Evolutionary conservation across 2,888 invertebrate genomes (phyloP), one percentile per base, ranked within the genome.

Genomic region (Tetanocera ferruginea): DNA sequence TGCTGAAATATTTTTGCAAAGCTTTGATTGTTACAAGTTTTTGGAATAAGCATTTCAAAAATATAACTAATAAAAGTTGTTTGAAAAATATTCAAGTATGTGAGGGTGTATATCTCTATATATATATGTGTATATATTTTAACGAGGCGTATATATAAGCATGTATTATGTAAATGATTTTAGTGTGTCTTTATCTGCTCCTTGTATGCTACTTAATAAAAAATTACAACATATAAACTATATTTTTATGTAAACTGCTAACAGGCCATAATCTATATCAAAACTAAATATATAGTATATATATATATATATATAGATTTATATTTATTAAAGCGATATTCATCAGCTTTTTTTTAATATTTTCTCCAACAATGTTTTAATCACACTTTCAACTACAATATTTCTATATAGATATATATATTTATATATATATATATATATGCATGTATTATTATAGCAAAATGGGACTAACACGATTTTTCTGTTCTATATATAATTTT

Each of bases 221-320:
- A 69, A 76, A 57, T 49, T 57, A 57, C 76, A 55, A 67, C 76
- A 76, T 76, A 60, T 69, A 76, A 76, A 76, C 67, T 76, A 76
- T 66, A 52, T 3, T 55, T 76, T 72, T 34, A 73, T 75, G 49
- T 73, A 72, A 69, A 64, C 66, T 79, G 78, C 77, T 80, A 70
- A 78, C 76, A 82, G 83, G 83, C 83, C 81, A 83, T 85, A 84
- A 82, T 82, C 84, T 85, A 85, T 84, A 83, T 81, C 81, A 81
- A 85, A 85, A 83, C 80, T 81, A 79, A 79, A 76, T 80, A 66
- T 73, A 31, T 80, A 75, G n/a, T n/a, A n/a, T n/a, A n/a, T n/a
- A 79, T 79, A 76, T 80, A 66, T 73, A 31, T 80, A 75, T 74
- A 66, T 79, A 55, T 78, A 60, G 76, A 34, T 78, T 31, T 78